These are phyloP conservation scores for Malurus elegans DNA, from an alignment of 2,113 vertebrate genomes.

Conservation along the genomic window DNA sequence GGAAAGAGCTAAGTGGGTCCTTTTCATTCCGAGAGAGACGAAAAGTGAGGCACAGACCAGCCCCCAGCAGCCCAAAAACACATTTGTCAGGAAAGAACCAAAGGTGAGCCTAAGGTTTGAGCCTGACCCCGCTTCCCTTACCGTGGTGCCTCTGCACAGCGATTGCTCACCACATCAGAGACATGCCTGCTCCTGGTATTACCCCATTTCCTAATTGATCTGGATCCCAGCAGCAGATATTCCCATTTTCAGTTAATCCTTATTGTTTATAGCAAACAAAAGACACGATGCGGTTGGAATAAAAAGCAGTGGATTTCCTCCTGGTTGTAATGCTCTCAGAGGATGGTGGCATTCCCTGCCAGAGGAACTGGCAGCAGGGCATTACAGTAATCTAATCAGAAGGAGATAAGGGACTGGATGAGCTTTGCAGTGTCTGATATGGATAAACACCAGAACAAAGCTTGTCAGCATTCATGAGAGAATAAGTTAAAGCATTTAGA, in stretches of 20 bases:
- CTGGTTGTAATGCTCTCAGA: background rate
- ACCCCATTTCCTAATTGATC: background rate
- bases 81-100: background rate
- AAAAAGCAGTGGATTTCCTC: background rate
- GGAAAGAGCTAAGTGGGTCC: background rate
- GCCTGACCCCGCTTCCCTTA: background rate
- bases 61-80: background rate
- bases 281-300: rapidly evolving
- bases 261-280: background rate
- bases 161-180: background rate
- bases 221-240: background rate
- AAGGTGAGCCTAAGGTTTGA: background rate
- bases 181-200: background rate
- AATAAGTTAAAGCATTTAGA: background rate
- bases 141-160: rapidly evolving
- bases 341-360: background rate
- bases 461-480: background rate
- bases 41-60: background rate
- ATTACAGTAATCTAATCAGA: conserved; percentile 62
- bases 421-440: conserved; percentile 44
- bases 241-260: background rate
- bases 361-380: background rate
- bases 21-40: background rate
- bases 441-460: conserved; percentile 61
- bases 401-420: conserved; percentile 61